Evolutionary conservation across 2,888 invertebrate genomes (phyloP).

Genomic region (Formica aserva): DNA sequence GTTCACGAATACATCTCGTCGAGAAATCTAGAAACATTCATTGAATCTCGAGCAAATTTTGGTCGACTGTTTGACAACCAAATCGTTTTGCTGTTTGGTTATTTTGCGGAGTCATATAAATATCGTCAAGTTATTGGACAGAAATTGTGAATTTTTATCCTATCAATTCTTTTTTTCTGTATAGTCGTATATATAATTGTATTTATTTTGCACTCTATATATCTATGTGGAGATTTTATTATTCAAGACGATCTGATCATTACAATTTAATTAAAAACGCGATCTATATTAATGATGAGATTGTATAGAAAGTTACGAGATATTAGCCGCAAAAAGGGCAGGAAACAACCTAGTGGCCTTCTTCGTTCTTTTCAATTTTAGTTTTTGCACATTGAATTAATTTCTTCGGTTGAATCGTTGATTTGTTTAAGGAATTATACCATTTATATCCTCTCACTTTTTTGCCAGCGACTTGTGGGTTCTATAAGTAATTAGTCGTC

Average conservation of each 20-base stretch:
- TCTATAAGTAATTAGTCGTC: constrained; percentile 74
- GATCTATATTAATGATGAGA: constrained; percentile 3
- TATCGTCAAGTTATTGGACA: background rate
- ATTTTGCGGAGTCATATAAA: background rate
- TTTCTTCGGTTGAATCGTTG: constrained; percentile 71
- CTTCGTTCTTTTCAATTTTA: constrained; percentile 8
- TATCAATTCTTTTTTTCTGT: background rate
- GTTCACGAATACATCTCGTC: background rate
- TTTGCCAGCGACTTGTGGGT: constrained; percentile 31
- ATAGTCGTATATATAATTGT: background rate
- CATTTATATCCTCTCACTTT: constrained; percentile 60
- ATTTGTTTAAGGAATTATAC: constrained; percentile 65
- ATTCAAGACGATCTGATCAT: background rate
- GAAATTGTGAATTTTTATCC: background rate
- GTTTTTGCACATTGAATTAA: constrained; percentile 56
- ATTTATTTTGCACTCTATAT: background rate
- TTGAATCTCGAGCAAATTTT: constrained; percentile 19
- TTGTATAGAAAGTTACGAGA: background rate
- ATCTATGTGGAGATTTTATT: background rate
- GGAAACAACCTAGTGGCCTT: background rate
- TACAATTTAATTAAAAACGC: constrained; percentile 49
- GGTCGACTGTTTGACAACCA: background rate
- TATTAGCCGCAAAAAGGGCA: background rate
- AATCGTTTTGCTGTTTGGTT: background rate
- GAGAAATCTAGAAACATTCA: constrained; percentile 10